These are phyloP conservation scores for Diachasma alloeum DNA, from an alignment of 1,140 invertebrate genomes.

Conservation along the genomic window DNA sequence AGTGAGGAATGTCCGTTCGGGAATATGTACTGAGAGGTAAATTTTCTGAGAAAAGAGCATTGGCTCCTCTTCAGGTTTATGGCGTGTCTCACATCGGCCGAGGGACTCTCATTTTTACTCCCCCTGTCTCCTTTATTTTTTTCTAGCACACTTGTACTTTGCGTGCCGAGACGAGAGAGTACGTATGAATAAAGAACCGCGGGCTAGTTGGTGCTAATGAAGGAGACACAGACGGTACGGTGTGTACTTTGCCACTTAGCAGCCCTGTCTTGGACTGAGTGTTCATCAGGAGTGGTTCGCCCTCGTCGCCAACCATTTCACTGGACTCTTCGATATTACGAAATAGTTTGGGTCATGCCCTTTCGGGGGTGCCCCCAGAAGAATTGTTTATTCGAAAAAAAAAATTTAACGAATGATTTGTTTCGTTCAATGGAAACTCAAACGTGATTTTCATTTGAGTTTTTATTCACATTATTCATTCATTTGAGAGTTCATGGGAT, in stretches of 20 bases:
- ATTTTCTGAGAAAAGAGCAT: conserved; percentile 52
- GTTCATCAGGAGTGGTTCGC: background rate
- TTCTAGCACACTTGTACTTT: background rate
- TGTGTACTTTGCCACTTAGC: conserved; percentile 60
- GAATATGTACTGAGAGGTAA: conserved; percentile 30
- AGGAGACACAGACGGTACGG: conserved; percentile 52
- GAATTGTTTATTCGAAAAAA: no score
- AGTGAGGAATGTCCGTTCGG: conserved; percentile 4
- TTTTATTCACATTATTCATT: no score
- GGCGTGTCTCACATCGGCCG: conserved; percentile 48
- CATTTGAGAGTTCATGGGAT: no score
- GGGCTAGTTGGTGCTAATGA: conserved; percentile 57
- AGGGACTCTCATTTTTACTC: conserved; percentile 15
- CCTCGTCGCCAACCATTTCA: background rate
- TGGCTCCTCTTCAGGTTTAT: conserved; percentile 45
- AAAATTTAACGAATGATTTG: no score
- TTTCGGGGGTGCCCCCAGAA: no score
- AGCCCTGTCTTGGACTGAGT: conserved; percentile 5
- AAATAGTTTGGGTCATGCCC: no score
- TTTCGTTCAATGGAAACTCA: no score
- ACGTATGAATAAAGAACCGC: background rate
- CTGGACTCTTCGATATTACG: background rate
- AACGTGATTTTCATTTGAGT: no score
- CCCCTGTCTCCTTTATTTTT: background rate
- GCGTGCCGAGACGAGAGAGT: background rate